Evolutionary conservation across 2,888 invertebrate genomes (phyloP), one percentile per base, ranked within the genome.

Genomic region (Euplexia lucipara): DNA sequence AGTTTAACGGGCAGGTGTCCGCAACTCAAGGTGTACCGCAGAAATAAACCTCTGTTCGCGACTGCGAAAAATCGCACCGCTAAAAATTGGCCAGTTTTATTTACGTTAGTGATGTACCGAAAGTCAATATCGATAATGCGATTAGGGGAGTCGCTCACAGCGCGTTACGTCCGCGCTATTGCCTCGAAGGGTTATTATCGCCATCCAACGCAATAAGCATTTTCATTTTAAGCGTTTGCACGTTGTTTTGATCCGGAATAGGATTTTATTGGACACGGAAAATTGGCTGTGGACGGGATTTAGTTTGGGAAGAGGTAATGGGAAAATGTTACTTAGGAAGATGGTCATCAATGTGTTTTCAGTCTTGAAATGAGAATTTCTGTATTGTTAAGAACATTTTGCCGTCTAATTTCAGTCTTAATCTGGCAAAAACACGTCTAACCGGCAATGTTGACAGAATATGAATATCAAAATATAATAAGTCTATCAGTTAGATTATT

Each of bases 71-170:
- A 14, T 41, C 32, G 35, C 52, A 35, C 52, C 35, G 52, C 26
- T 52, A 34, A 62, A 54, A 45, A 65, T 51, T 41, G 42, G 10
- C 39, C 54, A 54, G 44, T 66, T 57, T 59, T 66, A 64, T 61
- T 49, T n/a, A 32, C 45, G 56, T 48, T 61, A 71, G 60, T 66
- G 60, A 74, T 60, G 66, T 76, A 49, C 42, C 26, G 39, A 66
- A 60, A 75, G 58, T 63, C 78, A 52, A 78, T 73, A 77, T 78
- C 78, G 68, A 67, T 78, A 73, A 75, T 75, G 58, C 68, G 78
- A 78, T 75, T 78, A 78, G 61, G 39, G 30, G 53, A 72, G 53
- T 67, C 60, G 73, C 60, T 67, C 73, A 71, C 52, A 35, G 58
- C 60, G 73, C 48, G 61, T 60, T 77, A 42, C 39, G 68, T 42